Percentiles rank a stretch among this genome's conserved stretches.
Evolutionary conservation across 2,113 vertebrate species (phyloP).

Genomic region (Poicephalus gulielmi): DNA sequence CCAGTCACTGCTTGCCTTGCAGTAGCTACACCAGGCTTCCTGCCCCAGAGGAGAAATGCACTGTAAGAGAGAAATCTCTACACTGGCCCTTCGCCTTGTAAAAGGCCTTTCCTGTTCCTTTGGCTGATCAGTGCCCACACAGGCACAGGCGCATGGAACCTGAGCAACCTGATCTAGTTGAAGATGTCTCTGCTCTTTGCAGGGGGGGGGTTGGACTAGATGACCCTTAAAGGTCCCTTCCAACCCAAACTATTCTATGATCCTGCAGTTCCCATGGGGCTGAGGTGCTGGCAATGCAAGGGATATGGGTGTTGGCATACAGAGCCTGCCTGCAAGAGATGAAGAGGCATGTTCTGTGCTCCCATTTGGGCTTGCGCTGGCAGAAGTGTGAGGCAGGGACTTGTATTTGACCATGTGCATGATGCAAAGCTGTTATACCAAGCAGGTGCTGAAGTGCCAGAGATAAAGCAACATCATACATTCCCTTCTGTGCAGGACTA

Average conservation of each 20-base stretch:
- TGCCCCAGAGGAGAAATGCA: neutral
- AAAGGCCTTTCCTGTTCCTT: neutral
- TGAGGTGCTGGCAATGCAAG: neutral
- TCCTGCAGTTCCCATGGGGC: neutral
- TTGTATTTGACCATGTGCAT: neutral
- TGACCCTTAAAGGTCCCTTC: neutral
- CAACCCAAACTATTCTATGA: neutral
- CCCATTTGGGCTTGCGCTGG: neutral
- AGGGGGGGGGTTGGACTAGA: neutral
- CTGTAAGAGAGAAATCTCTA: neutral
- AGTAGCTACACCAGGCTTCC: neutral
- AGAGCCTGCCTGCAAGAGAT: neutral
- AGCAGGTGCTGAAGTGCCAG: neutral
- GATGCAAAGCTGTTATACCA: neutral
- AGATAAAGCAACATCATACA: neutral
- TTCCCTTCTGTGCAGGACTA: neutral
- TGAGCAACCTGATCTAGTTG: neutral
- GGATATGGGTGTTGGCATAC: fast-evolving
- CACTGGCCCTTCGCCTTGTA: neutral
- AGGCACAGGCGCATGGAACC: neutral
- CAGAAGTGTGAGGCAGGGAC: neutral
- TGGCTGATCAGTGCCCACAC: neutral
- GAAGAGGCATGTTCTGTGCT: neutral
- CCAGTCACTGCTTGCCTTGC: fast-evolving
- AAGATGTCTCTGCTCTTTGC: neutral